phyloP scores from a whole-genome alignment of 2,888 invertebrate species.

The Melitaea athalia region DNA sequence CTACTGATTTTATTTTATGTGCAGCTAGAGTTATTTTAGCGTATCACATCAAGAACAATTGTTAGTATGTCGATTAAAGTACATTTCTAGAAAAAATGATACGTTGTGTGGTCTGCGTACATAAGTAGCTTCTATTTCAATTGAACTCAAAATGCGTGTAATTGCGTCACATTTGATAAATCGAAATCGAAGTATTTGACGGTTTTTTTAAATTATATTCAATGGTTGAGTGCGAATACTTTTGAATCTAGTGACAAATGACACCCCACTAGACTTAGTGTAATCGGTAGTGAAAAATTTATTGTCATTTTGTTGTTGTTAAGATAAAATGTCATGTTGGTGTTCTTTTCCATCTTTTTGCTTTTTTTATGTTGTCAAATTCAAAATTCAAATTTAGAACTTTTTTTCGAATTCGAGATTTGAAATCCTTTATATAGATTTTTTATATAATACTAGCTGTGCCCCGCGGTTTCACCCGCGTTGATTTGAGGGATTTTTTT shows the following conservation, averaged over 20 bases:
- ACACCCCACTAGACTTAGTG: slow-evolving; percentile 47
- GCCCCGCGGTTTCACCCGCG: too few relatives aligned
- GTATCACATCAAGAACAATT: neutral
- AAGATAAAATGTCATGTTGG: neutral
- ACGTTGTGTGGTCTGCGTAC: slow-evolving; percentile 70
- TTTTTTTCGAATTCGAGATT: too few relatives aligned
- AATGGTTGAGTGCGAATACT: slow-evolving; percentile 57
- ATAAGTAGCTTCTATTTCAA: slow-evolving; percentile 60
- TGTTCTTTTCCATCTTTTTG: neutral
- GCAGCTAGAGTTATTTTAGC: neutral
- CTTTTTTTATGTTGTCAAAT: neutral
- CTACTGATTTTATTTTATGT: neutral
- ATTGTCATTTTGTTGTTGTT: slow-evolving; percentile 1
- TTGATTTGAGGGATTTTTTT: too few relatives aligned
- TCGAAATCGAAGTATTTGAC: slow-evolving; percentile 17
- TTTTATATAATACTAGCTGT: too few relatives aligned
- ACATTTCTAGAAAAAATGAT: slow-evolving; percentile 25
- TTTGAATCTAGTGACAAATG: slow-evolving; percentile 47
- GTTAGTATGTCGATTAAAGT: slow-evolving; percentile 30
- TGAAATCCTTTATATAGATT: neutral
- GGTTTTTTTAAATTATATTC: slow-evolving; percentile 42
- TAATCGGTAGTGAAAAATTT: slow-evolving; percentile 47
- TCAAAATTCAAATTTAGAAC: neutral
- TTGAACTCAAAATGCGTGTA: slow-evolving; percentile 71
- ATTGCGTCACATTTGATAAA: slow-evolving; percentile 66